Percentiles rank a stretch among this genome's conserved stretches.
These are phyloP conservation scores for Sapayoa aenigma DNA, from an alignment of 2,113 vertebrate genomes.

Conservation along the genomic window DNA sequence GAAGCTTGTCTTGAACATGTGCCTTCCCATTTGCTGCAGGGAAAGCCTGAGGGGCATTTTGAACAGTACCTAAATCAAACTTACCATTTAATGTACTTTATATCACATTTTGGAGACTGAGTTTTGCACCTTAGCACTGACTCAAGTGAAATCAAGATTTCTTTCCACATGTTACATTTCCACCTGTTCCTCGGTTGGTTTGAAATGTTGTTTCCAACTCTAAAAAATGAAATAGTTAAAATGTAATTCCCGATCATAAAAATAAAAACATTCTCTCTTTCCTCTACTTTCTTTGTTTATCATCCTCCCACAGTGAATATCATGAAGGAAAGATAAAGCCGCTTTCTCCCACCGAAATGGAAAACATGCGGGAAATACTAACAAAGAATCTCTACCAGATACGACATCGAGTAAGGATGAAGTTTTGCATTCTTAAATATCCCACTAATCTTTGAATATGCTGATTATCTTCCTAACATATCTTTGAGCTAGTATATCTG, in stretches of 20 bases:
- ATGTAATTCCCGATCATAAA: background rate
- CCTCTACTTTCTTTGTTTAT: background rate
- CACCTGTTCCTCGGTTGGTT: background rate
- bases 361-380: constrained; percentile 88
- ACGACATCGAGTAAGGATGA: constrained; percentile 85
- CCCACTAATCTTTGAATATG: background rate
- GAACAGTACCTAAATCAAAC: background rate
- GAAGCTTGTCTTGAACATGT: background rate
- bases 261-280: background rate
- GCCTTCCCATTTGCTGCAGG: background rate
- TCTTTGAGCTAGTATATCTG: background rate
- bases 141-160: background rate
- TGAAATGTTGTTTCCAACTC: background rate
- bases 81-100: background rate
- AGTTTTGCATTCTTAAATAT: background rate
- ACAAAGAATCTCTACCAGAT: constrained; percentile 97
- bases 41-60: background rate
- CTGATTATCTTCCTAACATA: background rate
- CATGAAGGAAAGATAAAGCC: constrained; percentile 78
- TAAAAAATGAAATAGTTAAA: background rate
- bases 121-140: background rate
- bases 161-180: background rate
- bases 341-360: constrained; percentile 82
- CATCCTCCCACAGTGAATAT: constrained; percentile 70
- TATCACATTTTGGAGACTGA: background rate